Base-by-base conservation (phyloP, 2,113 vertebrate genomes). In the Serilophus lunatus region DNA sequence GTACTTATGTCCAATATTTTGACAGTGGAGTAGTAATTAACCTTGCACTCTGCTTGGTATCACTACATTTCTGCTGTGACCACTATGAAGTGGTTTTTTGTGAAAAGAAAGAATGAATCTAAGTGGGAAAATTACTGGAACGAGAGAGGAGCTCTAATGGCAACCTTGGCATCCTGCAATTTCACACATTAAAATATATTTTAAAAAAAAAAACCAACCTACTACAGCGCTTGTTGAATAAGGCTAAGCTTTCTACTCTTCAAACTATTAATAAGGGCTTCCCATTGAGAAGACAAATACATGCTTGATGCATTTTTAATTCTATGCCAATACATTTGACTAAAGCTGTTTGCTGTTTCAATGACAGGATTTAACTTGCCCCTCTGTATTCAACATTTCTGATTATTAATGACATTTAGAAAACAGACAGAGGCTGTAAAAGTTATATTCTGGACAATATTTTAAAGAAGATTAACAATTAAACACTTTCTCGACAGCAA, bases 261-360 rank as follows among this genome's bases (percentile, higher is more conserved):
- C 98, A 97, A 98, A 98, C 98, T 98, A 98, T 98, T 98, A 98
- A 98, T 98, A 98, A 98, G 97, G 96, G 97, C 97, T 98, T 98
- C 98, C 98, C 97, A 98, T 97, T 89, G 98, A 97, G 98, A 98
- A 98, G 98, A 98, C 98, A 98, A 98, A 98, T 98, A 98, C 97
- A 98, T 96, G 97, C 97, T 97, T 98, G 98, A 98, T 98, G 97
- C 98, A 98, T 98, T 98, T 98, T 98, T 98, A 98, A 98, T 98
- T 98, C 98, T 98, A 97, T 97, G 98, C 97, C 98, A 98, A 98
- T 98, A 98, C 97, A 98, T 98, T 98, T 98, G 98, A 98, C 97
- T 98, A 98, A 98, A 98, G 98, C 98, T 98, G 98, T 98, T 98
- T 98, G 98, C 98, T 97, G 98, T 98, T 98, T 98, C 98, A 98